Base-by-base conservation (phyloP, 2,113 vertebrate genomes). In the Dipodomys merriami region DNA sequence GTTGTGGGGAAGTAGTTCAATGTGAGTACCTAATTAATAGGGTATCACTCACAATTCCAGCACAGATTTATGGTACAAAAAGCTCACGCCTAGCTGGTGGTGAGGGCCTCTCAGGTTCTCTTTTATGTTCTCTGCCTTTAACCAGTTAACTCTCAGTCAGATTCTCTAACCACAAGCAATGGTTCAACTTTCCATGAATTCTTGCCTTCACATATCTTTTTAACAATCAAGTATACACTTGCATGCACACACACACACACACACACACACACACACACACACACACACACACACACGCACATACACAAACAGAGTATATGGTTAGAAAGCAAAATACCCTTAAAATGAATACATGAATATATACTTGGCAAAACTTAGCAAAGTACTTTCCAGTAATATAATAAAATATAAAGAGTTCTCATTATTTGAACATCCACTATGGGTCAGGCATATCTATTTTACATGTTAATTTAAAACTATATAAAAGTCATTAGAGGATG, bases 381-480 rank as follows among this genome's bases (percentile, higher is more conserved):
- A 67, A 72, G 29, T 68, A 62, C 35, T 79, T 87, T 73, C 67
- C 57, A 85, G 18, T 73, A 39, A 88, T 82, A 90, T 65, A 88
- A 74, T 62, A 78, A 84, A 57, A 64, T 44, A 5, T 86, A 90
- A 83, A 84, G 53, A 84, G 6, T 1, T 69, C 19, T 7, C 16
- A 81, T 85, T 85, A 91, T 53, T 60, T 76, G 33, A 74, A 5
- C 9, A 49, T 23, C 7, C 4, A 27, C 35, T 39, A 6, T 35
- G 11, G 29, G 71, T 39, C 60, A 85, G 81, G 46, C 30, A 69
- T 60, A 76, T 25, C 76, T 69, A 16, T 76, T 84, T 69, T 88
- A 76, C 15, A 35, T 23, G 27, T 68, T 71, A 71, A 83, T 81
- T 91, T 80, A 69, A 72, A 86, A 46, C 3, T 11, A 60, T 35